Evolutionary conservation across 2,888 invertebrate genomes (phyloP), one percentile per base, ranked within the genome.

Genomic region (Branchipolynoe longqiensis): DNA sequence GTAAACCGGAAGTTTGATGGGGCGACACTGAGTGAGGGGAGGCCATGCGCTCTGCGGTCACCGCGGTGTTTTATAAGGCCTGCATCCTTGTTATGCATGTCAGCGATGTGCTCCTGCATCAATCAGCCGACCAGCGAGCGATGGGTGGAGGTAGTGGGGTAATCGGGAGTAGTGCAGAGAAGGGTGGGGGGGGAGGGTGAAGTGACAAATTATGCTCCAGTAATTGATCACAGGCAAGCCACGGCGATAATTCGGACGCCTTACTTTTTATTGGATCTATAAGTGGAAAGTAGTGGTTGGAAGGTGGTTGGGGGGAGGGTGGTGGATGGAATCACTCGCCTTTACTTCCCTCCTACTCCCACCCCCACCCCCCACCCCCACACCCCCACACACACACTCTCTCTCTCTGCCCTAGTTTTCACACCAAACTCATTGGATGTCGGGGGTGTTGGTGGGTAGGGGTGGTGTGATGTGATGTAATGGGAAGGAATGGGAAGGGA

Each of bases 251-350:
- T 33, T 78, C 48, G 41, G 78, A 22, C n/a, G n/a, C n/a, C n/a
- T n/a, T n/a, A n/a, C n/a, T n/a, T 78, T 78, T 78, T 78, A 78
- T 78, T 78, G 78, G 54, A 78, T 78, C 54, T 78, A 78, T 78
- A 78, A 78, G 78, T 54, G 41, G n/a, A n/a, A n/a, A n/a, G n/a
- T n/a, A n/a, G n/a, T n/a, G n/a, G n/a, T n/a, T n/a, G n/a, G n/a
- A n/a, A n/a, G n/a, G n/a, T n/a, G n/a, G n/a, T n/a, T n/a, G n/a
- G n/a, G n/a, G n/a, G 54, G 48, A 48, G 48, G 78, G 48, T 25
- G n/a, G 41, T 38, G 38, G 1, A 3, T 36, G 38, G 33, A 78
- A 78, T 78, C 48, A 48, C 78, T 78, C 78, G 33, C 14, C 6
- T 25, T 8, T n/a, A 31, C 6, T 62, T 25, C 62, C 62, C 6